phyloP scores from a whole-genome alignment of 2,113 vertebrate species.

The Rutilus rutilus region DNA sequence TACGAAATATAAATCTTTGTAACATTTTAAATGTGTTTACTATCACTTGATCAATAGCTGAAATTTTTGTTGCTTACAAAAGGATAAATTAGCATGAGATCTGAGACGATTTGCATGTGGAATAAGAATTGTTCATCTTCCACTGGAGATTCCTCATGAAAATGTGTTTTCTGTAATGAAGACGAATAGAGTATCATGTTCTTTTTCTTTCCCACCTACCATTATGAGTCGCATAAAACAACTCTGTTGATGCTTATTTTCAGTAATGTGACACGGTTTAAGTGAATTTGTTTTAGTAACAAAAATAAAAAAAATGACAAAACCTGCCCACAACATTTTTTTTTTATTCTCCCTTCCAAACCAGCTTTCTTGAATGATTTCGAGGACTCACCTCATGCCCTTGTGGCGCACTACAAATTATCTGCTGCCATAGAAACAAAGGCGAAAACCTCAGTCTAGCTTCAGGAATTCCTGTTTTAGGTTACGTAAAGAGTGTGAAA shows the following conservation, averaged over 20 bases:
- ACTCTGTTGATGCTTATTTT: neutral
- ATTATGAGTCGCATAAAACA: slow-evolving; percentile 12
- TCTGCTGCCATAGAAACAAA: slow-evolving; percentile 37
- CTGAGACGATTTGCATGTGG: neutral
- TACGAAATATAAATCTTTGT: too few species aligned
- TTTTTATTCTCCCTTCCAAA: neutral
- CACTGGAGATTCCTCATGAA: neutral
- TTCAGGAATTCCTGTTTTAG: neutral
- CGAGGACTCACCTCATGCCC: neutral
- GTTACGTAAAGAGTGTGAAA: slow-evolving; percentile 24
- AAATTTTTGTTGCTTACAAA: neutral
- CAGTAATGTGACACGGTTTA: neutral
- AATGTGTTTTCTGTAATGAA: neutral
- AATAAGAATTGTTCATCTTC: neutral
- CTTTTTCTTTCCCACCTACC: neutral
- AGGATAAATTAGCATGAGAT: too few species aligned
- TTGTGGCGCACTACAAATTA: neutral
- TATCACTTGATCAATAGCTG: too few species aligned
- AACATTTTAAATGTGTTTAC: too few species aligned
- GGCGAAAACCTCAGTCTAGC: neutral
- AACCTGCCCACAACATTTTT: neutral
- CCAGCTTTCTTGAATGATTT: neutral
- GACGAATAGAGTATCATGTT: neutral
- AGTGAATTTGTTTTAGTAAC: neutral
- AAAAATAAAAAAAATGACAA: neutral